Evolutionary conservation across 2,113 vertebrate species (phyloP), one percentile per base, ranked within the genome.

Genomic region (Mustela nigripes): DNA sequence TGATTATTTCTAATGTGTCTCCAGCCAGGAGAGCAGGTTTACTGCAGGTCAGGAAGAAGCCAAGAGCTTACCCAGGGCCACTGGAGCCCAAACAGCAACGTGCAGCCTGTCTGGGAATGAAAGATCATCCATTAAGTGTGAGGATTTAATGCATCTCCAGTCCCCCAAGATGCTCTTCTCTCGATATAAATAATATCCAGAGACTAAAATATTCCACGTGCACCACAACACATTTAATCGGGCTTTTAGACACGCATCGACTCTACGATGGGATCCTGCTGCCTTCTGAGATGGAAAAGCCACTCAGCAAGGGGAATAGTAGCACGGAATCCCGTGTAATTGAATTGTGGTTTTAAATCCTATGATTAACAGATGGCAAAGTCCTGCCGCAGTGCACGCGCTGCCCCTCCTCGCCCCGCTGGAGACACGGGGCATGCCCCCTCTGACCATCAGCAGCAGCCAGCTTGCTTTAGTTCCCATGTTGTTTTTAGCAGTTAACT

Each of bases 1-100:
- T 65, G 88, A 93, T 98, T 45, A 39, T 87, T 73, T 83, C 91
- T 95, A 96, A 97, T 91, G 97, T n/a, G 69, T 80, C 76, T n/a
- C 45, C 78, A 90, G 94, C 83, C 24, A 1, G 31, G 80, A 81
- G 69, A n/a, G 56, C 39, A 4, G 69, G 53, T 76, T 67, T 45
- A 39, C 28, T 58, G 74, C 94, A 85, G 96, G 96, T 92, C 92
- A 56, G 90, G 58, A 97, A 85, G 93, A 78, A 95, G 74, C 69
- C 95, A 87, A 67, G 93, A 93, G 53, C 71, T 97, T 95, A 84
- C 62, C 63, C 62, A n/a, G 39, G 78, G 81, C 86, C 78, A 11
- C 56, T 3, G 45, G 45, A 58, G 82, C 82, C 62, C 71, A 76
- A 19, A 4, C 24, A 85, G 84, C 81, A 76, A 16, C n/a, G 19